Percentiles rank a stretch among this genome's conserved stretches.
Evolutionary conservation across 2,113 vertebrate genomes (phyloP).

Genomic region (Neolamprologus variostigma): DNA sequence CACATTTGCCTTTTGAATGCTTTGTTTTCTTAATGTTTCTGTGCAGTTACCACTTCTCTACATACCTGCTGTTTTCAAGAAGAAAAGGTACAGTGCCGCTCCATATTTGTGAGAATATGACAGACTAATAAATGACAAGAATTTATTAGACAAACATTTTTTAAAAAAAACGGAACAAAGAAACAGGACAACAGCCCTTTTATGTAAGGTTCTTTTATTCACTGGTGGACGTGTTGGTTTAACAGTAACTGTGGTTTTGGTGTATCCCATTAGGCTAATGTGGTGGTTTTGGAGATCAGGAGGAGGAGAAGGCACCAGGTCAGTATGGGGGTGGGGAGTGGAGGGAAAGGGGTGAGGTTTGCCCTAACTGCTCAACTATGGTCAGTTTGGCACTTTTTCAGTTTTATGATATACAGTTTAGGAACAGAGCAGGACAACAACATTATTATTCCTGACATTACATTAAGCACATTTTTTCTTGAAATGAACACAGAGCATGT

Average conservation of each 20-base stretch:
- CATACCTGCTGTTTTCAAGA: neutral
- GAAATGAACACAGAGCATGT: neutral
- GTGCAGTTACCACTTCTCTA: neutral
- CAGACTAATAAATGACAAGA: neutral
- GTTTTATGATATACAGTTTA: neutral
- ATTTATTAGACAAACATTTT: neutral
- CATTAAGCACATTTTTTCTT: neutral
- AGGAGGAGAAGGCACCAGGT: conserved; percentile 33
- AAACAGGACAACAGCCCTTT: neutral
- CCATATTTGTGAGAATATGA: neutral
- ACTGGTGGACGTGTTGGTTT: neutral
- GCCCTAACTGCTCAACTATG: neutral
- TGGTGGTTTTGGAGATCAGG: neutral
- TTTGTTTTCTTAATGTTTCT: neutral
- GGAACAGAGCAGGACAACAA: neutral
- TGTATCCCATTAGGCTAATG: neutral
- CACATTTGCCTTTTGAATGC: neutral
- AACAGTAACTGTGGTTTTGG: neutral
- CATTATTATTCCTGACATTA: neutral
- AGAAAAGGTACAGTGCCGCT: neutral
- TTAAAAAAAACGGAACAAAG: neutral
- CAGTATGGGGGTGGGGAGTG: neutral
- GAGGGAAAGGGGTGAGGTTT: neutral
- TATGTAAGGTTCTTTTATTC: conserved; percentile 46
- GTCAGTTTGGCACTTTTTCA: neutral